Conservation (phyloP, 2,888 invertebrate species). For the Xanthorhoe spadicearia region DNA sequence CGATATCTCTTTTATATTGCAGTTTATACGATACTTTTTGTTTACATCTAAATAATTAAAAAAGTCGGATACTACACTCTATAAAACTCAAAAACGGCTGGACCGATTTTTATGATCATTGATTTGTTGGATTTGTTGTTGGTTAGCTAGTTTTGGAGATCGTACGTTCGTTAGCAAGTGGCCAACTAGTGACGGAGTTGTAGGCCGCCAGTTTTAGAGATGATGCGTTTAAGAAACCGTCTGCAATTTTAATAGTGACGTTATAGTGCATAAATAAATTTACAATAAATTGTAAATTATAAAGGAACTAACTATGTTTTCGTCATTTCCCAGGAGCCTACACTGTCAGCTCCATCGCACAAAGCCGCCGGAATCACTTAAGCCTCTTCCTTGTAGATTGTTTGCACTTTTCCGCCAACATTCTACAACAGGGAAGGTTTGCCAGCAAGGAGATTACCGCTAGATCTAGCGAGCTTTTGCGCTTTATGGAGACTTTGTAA, state of each 20-base stretch:
- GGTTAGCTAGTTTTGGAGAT: too few species aligned
- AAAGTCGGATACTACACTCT: too few species aligned
- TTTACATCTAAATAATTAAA: too few species aligned
- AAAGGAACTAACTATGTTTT: neutral
- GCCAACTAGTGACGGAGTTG: too few species aligned
- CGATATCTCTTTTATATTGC: neutral
- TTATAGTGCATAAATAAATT: too few species aligned
- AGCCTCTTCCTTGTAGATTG: slow-evolving; percentile 31
- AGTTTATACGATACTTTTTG: neutral
- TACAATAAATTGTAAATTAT: neutral
- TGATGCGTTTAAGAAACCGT: too few species aligned
- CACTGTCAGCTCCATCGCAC: slow-evolving; percentile 17
- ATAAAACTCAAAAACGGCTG: too few species aligned
- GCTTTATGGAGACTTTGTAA: neutral
- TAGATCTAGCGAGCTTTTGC: slow-evolving; percentile 2
- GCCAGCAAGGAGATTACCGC: slow-evolving; percentile 8
- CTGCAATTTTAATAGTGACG: too few species aligned
- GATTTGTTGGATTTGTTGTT: too few species aligned
- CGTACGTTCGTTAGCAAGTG: too few species aligned
- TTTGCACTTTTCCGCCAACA: slow-evolving; percentile 33
- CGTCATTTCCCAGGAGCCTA: slow-evolving; percentile 1
- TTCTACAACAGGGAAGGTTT: slow-evolving; percentile 20
- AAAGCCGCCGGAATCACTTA: slow-evolving; percentile 30
- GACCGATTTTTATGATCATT: too few species aligned
- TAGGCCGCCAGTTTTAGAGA: too few species aligned